phyloP scores from a whole-genome alignment of 2,888 invertebrate genomes.

The Mesorhabditis belari region DNA sequence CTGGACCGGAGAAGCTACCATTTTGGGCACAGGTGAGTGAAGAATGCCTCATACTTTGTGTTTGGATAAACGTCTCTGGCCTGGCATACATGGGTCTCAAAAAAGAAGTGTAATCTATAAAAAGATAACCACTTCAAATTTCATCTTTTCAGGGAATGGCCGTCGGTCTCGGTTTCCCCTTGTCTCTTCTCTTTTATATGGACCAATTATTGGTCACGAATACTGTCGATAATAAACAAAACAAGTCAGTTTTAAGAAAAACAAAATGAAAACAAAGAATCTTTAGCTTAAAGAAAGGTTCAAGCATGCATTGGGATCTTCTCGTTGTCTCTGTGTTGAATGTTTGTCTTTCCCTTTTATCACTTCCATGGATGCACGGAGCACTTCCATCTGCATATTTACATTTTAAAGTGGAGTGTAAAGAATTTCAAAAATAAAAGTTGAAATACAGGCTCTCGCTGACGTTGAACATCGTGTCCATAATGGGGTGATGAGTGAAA shows the following conservation, averaged over 20 bases:
- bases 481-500: conserved; percentile 56
- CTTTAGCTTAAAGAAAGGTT: conserved; percentile 61
- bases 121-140: too few species aligned
- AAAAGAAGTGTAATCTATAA: too few species aligned
- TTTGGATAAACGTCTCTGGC: too few species aligned
- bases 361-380: conserved; percentile 62
- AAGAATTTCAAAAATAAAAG: too few species aligned
- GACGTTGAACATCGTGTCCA: conserved; percentile 59
- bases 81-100: too few species aligned
- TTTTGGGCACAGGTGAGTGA: conserved; percentile 55
- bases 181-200: conserved; percentile 62
- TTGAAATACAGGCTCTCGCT: conserved; percentile 57
- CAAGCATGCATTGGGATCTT: conserved; percentile 62
- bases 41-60: too few species aligned
- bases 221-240: conserved; percentile 61
- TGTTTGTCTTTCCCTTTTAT: conserved; percentile 59
- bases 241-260: conserved; percentile 58
- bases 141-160: conserved; percentile 49
- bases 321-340: conserved; percentile 61
- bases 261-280: conserved; percentile 53
- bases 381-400: conserved; percentile 61
- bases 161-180: conserved; percentile 60
- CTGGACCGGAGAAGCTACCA: conserved; percentile 55
- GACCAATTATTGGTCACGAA: conserved; percentile 62
- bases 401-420: conserved; percentile 58